These are phyloP conservation scores for Chrysemys picta DNA, from an alignment of 2,113 vertebrate species.

Conservation along the genomic window DNA sequence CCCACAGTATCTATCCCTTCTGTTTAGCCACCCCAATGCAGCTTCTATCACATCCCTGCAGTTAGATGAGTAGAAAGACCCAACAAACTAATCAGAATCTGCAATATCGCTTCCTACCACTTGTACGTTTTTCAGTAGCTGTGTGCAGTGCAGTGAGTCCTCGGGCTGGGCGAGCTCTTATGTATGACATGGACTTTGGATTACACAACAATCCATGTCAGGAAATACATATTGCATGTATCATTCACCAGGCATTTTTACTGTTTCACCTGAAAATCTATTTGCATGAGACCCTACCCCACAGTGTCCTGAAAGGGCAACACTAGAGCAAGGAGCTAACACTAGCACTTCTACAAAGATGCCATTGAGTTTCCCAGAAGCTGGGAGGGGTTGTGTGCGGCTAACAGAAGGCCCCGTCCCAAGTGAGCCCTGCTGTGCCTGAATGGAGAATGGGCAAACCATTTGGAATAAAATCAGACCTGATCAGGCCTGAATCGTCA, in stretches of 20 bases:
- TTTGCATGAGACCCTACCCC: no score
- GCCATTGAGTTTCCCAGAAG: no score
- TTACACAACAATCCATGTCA: not conserved
- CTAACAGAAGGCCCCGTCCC: not conserved
- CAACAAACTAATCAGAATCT: not conserved
- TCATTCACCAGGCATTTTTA: no score
- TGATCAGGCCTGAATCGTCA: not conserved
- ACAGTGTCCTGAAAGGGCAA: no score
- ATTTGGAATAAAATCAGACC: not conserved
- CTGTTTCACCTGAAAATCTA: no score
- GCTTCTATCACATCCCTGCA: not conserved
- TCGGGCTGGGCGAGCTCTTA: not conserved
- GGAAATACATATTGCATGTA: not conserved
- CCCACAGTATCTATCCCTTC: not conserved
- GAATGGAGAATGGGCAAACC: not conserved
- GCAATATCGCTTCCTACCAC: not conserved
- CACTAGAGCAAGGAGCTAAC: no score
- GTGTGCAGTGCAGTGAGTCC: not conserved
- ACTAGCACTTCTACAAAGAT: no score
- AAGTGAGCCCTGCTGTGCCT: not conserved
- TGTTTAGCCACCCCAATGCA: not conserved
- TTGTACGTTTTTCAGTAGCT: not conserved
- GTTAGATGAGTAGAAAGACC: not conserved
- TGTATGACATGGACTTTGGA: not conserved
- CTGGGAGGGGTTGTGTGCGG: no score